Base-by-base conservation (phyloP, 2,797 vertebrate genomes). In the Orientallactaga sibirica region DNA sequence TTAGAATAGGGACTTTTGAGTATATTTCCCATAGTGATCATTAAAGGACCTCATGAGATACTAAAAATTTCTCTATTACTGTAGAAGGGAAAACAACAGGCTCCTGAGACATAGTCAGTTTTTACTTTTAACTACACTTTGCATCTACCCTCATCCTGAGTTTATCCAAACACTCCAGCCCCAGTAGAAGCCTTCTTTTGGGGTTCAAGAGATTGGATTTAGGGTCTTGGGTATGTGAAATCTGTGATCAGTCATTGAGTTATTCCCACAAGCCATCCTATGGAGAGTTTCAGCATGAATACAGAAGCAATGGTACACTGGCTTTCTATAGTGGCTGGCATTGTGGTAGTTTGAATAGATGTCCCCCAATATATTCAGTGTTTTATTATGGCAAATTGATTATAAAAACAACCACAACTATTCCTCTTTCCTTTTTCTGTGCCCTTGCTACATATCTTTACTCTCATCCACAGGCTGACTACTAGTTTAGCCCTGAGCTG, bases 1-100 rank as follows among this genome's bases (percentile, higher is more conserved):
- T 19, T 91, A 24, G 15, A 67, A 70, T 79, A 27, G 68, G n/a
- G 14, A 48, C 68, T 88, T 94, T 76, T 74, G 43, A 66, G 85
- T 0, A 78, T 68, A 80, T 7, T 85, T 88, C 10, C 15, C 5
- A n/a, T 70, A 41, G 3, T 61, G 33, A 84, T 84, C 37, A 80
- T 84, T 92, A 61, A 0, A 71, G 70, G 8, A 33, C 79, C 66
- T 89, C 37, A 81, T 12, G 20, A 82, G 9, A 62, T 74, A 43
- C 24, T 11, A 78, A 33, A 78, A 94, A 93, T 18, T 3, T 71
- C 78, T 74, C 48, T 48, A 48, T 48, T 48, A 48, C 48, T 48
- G 48, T 48, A 48, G 48, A 48, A 48, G 48, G 48, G 48, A 48
- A 48, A 48, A 95, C 18, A 71, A 18, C 33, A 58, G 11, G 20